Percentiles rank a stretch among this genome's conserved stretches.
Conservation (phyloP, 2,797 vertebrate species). For the Peromyscus melanophrys region DNA sequence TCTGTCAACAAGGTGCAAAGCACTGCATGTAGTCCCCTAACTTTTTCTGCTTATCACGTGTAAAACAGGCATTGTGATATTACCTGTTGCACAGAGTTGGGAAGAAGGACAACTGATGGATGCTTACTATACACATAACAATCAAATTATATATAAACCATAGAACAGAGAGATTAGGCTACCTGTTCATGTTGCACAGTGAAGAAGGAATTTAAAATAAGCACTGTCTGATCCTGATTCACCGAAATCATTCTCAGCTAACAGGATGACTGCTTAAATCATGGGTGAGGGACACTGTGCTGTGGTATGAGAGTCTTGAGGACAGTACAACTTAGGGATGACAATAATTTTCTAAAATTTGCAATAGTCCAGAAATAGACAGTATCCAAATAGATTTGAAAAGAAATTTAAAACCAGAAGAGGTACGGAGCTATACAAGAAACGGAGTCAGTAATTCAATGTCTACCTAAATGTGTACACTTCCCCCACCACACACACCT, state of each 20-base stretch:
- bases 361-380: neutral
- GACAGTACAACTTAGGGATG: neutral
- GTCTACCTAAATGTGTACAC: neutral
- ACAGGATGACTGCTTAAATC: neutral
- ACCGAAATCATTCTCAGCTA: neutral
- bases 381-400: neutral
- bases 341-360: neutral
- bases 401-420: constrained; percentile 22
- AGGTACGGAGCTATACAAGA: constrained; percentile 9
- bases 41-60: neutral
- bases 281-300: neutral
- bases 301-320: neutral
- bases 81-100: neutral
- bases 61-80: neutral
- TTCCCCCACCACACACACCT: neutral
- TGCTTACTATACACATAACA: neutral
- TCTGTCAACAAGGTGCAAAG: no score
- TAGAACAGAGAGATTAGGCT: neutral
- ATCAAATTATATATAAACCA: neutral
- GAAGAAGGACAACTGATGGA: neutral
- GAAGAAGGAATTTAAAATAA: neutral
- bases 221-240: neutral
- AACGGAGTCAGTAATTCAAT: constrained; percentile 33
- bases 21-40: neutral
- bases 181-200: neutral